A percentile compares a stretch with the other conserved stretches of the same genome.
Conservation (phyloP, 2,888 invertebrate genomes). For the Capitulum mitella region DNA sequence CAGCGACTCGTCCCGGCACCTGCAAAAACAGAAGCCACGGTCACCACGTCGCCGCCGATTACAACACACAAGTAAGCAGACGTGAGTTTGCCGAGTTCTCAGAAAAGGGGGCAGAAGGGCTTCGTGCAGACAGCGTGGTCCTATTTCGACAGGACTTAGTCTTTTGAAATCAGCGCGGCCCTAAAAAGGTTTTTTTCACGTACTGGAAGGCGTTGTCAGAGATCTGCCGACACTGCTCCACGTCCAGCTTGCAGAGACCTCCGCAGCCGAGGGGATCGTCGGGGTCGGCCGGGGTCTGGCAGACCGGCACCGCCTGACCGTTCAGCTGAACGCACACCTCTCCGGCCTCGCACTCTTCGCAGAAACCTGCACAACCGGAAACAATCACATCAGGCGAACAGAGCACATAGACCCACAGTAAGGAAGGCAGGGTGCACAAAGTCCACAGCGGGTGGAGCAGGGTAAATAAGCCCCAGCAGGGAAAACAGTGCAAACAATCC, state of each 20-base stretch:
- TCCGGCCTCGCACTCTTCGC: background rate
- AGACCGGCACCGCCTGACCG: background rate
- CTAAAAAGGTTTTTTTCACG: too few species aligned
- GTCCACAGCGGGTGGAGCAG: too few species aligned
- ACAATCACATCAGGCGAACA: background rate
- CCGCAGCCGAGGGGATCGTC: constrained; percentile 17
- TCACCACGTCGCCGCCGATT: too few species aligned
- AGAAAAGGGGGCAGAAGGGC: too few species aligned
- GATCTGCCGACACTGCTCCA: constrained; percentile 1
- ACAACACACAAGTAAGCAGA: too few species aligned
- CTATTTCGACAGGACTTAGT: too few species aligned
- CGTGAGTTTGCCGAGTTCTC: too few species aligned
- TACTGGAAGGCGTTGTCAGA: background rate
- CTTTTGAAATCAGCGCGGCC: too few species aligned
- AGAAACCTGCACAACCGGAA: background rate
- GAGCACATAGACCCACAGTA: background rate
- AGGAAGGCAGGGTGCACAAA: too few species aligned
- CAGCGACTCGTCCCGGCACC: background rate
- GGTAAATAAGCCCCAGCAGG: too few species aligned
- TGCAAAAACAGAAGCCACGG: background rate
- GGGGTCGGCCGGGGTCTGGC: background rate
- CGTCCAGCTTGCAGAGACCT: constrained; percentile 8
- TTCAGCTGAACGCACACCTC: background rate
- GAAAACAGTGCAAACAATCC: too few species aligned
- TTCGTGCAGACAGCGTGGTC: too few species aligned